Conservation (phyloP, 2,797 vertebrate species). For the Phoeniculus purpureus region DNA sequence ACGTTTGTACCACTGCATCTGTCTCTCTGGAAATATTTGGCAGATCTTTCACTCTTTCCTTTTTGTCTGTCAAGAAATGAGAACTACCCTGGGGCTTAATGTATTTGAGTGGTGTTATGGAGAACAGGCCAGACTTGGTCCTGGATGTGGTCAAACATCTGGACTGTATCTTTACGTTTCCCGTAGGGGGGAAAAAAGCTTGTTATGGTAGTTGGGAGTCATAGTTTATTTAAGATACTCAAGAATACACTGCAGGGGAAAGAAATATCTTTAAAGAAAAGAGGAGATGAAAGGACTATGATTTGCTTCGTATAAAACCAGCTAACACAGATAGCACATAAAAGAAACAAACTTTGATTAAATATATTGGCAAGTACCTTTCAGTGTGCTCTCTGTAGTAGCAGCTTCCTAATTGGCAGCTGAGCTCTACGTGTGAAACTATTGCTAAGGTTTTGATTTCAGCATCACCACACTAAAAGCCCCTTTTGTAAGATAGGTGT, state of each 20-base stretch:
- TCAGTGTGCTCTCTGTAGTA: neutral
- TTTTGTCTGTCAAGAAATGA: neutral
- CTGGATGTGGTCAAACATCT: neutral
- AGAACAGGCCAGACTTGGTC: neutral
- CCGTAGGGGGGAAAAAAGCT: neutral
- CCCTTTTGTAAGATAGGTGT: neutral
- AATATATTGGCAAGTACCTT: neutral
- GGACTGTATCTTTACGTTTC: neutral
- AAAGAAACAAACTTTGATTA: neutral
- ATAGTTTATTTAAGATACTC: neutral
- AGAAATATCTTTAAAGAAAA: neutral
- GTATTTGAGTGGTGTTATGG: neutral
- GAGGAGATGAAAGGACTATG: neutral
- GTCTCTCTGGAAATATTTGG: neutral
- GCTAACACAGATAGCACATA: neutral
- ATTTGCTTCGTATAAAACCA: neutral
- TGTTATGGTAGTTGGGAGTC: neutral
- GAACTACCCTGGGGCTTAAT: neutral
- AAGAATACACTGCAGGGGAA: neutral
- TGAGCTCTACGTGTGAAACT: neutral
- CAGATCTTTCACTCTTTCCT: neutral
- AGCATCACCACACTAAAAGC: fast-evolving
- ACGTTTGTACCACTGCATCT: neutral
- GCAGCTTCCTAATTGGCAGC: neutral
- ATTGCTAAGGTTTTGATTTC: neutral